These are phyloP conservation scores for Dipodomys merriami DNA, from an alignment of 2,113 vertebrate species.

Conservation along the genomic window DNA sequence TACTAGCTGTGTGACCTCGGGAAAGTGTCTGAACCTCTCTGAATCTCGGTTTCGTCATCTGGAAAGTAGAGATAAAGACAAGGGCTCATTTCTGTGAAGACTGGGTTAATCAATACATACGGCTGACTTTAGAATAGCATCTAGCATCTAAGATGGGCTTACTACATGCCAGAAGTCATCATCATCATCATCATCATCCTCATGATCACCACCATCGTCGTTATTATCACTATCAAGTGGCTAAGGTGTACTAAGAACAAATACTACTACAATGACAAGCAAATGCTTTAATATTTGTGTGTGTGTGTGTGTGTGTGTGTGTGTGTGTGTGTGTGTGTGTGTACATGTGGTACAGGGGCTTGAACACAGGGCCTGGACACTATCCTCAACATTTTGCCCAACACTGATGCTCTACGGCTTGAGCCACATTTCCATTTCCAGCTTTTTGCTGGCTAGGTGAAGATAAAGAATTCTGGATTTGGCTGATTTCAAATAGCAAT, in stretches of 20 bases:
- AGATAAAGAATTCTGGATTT: too few relatives aligned
- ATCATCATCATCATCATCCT: not conserved
- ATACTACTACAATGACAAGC: not conserved
- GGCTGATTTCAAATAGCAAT: not conserved
- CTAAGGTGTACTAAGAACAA: not conserved
- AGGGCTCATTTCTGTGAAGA: constrained; percentile 57
- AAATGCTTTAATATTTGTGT: not conserved
- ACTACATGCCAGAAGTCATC: not conserved
- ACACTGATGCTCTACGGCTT: too few relatives aligned
- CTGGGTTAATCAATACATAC: not conserved
- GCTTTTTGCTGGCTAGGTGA: too few relatives aligned
- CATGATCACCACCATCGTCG: not conserved
- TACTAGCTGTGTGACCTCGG: constrained; percentile 75
- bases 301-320: too few relatives aligned
- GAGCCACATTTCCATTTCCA: too few relatives aligned
- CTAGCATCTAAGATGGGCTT: not conserved
- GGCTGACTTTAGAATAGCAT: not conserved
- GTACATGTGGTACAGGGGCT: not conserved
- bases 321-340: too few relatives aligned
- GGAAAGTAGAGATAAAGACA: constrained; percentile 71
- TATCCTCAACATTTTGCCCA: too few relatives aligned
- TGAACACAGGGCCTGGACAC: not conserved
- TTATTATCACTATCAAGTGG: not conserved
- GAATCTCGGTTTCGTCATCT: constrained; percentile 82
- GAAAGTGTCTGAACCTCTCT: constrained; percentile 79